These are phyloP conservation scores for Mythimna pallens DNA, from an alignment of 2,888 invertebrate species.

Conservation along the genomic window DNA sequence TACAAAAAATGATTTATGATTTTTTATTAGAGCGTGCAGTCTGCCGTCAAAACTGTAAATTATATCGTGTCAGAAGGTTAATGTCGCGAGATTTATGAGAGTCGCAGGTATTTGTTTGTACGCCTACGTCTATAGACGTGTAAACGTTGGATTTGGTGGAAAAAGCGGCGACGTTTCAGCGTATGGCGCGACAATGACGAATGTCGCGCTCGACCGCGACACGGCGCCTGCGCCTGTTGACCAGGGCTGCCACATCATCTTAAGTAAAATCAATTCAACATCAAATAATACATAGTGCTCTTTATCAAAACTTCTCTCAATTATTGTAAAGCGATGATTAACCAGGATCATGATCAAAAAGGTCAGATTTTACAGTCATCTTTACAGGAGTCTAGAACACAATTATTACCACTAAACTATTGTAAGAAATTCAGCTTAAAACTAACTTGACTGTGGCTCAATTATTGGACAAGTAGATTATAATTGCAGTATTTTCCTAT, in stretches of 20 bases:
- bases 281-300: too few species aligned
- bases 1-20: conserved; percentile 55
- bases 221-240: conserved; percentile 66
- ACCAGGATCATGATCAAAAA: too few species aligned
- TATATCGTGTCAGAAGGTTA: conserved; percentile 64
- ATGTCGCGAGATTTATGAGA: conserved; percentile 64
- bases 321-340: too few species aligned
- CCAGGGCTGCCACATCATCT: conserved; percentile 63
- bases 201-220: conserved; percentile 74
- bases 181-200: conserved; percentile 73
- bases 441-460: too few species aligned
- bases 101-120: conserved; percentile 61
- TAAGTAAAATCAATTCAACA: not conserved
- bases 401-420: too few species aligned
- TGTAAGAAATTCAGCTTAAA: too few species aligned
- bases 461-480: too few species aligned
- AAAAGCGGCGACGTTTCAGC: conserved; percentile 63
- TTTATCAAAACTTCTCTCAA: too few species aligned
- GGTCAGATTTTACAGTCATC: too few species aligned
- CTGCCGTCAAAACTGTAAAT: conserved; percentile 60
- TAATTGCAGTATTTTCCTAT: too few species aligned
- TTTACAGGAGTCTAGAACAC: too few species aligned
- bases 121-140: conserved; percentile 58
- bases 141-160: conserved; percentile 57
- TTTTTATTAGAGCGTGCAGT: conserved; percentile 65